Percentiles rank a stretch among this genome's conserved stretches.
Evolutionary conservation across 2,797 vertebrate genomes (phyloP).

Genomic region (Danio kyathit): DNA sequence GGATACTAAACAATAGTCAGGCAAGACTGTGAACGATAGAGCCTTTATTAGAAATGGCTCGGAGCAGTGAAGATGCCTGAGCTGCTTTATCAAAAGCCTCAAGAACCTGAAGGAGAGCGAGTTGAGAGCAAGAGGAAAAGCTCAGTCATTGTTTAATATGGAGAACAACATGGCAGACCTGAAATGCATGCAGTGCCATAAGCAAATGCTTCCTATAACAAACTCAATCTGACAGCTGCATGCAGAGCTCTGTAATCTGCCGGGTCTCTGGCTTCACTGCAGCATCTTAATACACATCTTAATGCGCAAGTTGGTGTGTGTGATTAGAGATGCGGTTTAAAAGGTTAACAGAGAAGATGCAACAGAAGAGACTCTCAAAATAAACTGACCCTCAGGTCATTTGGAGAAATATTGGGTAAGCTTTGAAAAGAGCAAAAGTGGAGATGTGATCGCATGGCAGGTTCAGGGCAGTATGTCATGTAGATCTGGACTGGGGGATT

Average conservation of each 20-base stretch:
- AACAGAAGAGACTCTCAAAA: slow-evolving; percentile 43
- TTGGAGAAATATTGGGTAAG: slow-evolving; percentile 9
- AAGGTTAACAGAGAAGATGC: slow-evolving; percentile 47
- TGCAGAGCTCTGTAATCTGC: slow-evolving; percentile 37
- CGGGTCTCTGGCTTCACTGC: slow-evolving; percentile 27
- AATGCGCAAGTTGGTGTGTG: slow-evolving; percentile 39
- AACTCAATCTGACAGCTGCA: slow-evolving; percentile 51
- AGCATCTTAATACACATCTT: slow-evolving; percentile 39
- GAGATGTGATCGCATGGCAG: neutral
- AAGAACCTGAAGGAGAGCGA: slow-evolving; percentile 19
- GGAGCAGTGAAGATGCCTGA: slow-evolving; percentile 27
- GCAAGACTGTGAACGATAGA: slow-evolving; percentile 23
- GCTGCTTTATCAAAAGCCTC: slow-evolving; percentile 30
- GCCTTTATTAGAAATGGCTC: slow-evolving; percentile 39
- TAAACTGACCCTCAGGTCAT: slow-evolving; percentile 37
- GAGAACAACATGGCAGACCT: slow-evolving; percentile 23
- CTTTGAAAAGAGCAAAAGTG: slow-evolving; percentile 39
- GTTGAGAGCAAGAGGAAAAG: neutral
- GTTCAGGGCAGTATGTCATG: too few species aligned
- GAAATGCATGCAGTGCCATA: slow-evolving; percentile 29
- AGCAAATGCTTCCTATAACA: slow-evolving; percentile 27
- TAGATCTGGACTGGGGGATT: neutral
- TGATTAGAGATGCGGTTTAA: slow-evolving; percentile 50
- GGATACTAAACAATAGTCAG: slow-evolving; percentile 40
- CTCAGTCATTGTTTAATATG: neutral